Conservation (phyloP, 2,888 invertebrate genomes). For the Stenodema calcarata region DNA sequence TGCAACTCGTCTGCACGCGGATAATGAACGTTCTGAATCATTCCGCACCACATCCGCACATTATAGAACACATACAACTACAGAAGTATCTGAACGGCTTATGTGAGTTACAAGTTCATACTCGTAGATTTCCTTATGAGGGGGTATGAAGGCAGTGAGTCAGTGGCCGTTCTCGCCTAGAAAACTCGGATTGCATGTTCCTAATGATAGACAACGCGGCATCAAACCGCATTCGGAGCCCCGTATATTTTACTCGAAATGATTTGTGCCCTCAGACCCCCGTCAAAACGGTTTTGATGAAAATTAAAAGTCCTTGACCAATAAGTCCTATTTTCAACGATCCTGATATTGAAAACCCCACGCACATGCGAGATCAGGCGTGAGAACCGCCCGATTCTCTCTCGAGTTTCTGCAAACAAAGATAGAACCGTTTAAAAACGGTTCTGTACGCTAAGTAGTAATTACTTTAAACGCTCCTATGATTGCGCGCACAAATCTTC, state of each 20-base stretch:
- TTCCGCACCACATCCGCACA: neutral
- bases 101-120: neutral
- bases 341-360: neutral
- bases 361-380: conserved; percentile 22
- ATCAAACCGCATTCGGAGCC: neutral
- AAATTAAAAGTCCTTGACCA: neutral
- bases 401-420: conserved; percentile 8
- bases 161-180: neutral
- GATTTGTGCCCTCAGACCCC: neutral
- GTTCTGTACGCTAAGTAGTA: neutral
- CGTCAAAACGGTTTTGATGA: neutral
- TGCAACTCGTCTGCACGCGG: too few relatives aligned
- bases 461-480: conserved; percentile 22
- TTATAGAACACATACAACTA: neutral
- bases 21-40: neutral
- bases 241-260: neutral
- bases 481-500: conserved; percentile 26
- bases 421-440: conserved; percentile 20
- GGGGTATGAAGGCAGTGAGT: neutral
- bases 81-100: neutral
- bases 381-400: neutral
- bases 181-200: neutral
- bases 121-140: neutral
- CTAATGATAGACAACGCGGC: neutral
- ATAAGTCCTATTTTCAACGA: neutral